Percentiles rank a stretch among this genome's conserved stretches.
phyloP scores from a whole-genome alignment of 2,113 vertebrate genomes.

The Australoheros scitulus region DNA sequence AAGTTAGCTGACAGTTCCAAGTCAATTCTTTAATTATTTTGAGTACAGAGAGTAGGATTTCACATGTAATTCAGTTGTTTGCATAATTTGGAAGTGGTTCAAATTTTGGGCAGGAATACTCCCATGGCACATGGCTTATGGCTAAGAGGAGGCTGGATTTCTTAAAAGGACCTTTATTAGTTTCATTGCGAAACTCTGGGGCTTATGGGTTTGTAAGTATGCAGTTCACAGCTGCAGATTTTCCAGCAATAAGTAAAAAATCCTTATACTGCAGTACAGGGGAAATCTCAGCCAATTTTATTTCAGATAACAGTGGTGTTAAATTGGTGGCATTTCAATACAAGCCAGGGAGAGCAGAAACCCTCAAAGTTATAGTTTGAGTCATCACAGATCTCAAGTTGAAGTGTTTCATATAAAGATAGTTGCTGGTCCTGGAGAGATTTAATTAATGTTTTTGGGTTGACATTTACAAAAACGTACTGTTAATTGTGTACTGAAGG shows the following conservation, averaged over 20 bases:
- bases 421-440: background rate
- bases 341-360: conserved; percentile 2
- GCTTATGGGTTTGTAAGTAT: conserved; percentile 72
- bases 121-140: conserved; percentile 41
- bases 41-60: conserved; percentile 38
- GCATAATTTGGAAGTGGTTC: conserved; percentile 59
- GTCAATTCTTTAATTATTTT: conserved; percentile 37
- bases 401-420: background rate
- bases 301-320: conserved; percentile 50
- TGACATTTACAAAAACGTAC: conserved; percentile 12
- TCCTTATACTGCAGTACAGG: conserved; percentile 33
- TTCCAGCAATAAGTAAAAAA: conserved; percentile 69
- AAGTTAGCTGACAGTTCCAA: conserved; percentile 12
- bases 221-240: conserved; percentile 69
- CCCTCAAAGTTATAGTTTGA: background rate
- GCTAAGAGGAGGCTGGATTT: conserved; percentile 57
- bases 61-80: conserved; percentile 55
- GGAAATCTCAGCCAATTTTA: conserved; percentile 33
- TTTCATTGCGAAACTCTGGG: conserved; percentile 73
- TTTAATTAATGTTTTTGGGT: background rate
- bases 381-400: background rate
- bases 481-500: conserved; percentile 7
- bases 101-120: conserved; percentile 40
- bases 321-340: conserved; percentile 20
- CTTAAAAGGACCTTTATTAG: conserved; percentile 78